Evolutionary conservation across 2,888 invertebrate species (phyloP), one percentile per base, ranked within the genome.

Genomic region (Melanophora roralis): DNA sequence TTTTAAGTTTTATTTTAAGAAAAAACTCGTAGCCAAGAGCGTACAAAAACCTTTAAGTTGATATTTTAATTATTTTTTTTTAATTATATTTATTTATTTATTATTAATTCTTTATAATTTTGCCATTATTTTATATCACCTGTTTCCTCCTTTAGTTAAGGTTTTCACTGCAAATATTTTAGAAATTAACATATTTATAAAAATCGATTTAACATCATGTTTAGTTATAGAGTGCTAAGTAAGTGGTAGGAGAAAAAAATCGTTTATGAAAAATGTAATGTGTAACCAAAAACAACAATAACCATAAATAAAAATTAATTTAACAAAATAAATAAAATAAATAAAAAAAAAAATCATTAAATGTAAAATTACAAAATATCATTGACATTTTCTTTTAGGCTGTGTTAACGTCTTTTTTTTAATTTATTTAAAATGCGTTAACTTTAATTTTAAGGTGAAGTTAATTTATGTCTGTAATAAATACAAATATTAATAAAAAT

Each of bases 331-430:
- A 23, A 34, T 21, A 47, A 36, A n/a, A n/a, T n/a, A n/a, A n/a
- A n/a, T n/a, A n/a, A n/a, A n/a, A n/a, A n/a, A n/a, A 51, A 27
- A 40, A 27, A 14, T 53, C 27, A 53, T 16, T 14, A 55, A 12
- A 23, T 36, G 14, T 57, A 57, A 57, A 68, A 69, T 51, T 51
- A 55, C 57, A 57, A 47, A n/a, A 57, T 57, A 69, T 69, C 68
- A 69, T 69, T 69, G 57, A 59, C 57, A 69, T 69, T 69, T 69
- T 69, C 68, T 57, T 69, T 69, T 69, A 59, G 68, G 68, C 68
- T 69, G 68, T 69, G 68, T 69, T 69, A 69, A 69, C 68, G 68
- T 67, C 57, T 57, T 69, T 67, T 69, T 53, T 53, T 51, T 36
- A 45, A 47, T 57, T 69, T 19, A 36, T 69, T 69, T 36, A 38